A percentile compares a stretch with the other conserved stretches of the same genome.
Evolutionary conservation across 1,140 invertebrate species (phyloP).

Genomic region (Ceratitis capitata): DNA sequence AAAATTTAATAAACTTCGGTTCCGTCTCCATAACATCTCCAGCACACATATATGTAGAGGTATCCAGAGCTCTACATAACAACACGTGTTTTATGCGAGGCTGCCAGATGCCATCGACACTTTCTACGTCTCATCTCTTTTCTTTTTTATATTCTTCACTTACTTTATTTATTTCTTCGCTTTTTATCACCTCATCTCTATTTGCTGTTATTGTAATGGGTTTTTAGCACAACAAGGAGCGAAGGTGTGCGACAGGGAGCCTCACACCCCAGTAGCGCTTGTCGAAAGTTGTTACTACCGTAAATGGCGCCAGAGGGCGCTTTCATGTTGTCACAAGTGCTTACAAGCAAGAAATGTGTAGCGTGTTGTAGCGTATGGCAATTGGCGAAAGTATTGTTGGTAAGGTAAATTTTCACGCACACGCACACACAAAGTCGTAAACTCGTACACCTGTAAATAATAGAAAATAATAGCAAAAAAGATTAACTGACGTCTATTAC

Average conservation of each 20-base stretch:
- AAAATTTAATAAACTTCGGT: too few relatives aligned
- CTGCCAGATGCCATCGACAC: too few relatives aligned
- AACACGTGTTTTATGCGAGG: not conserved
- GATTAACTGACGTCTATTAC: not conserved
- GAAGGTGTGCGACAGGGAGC: not conserved
- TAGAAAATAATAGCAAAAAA: too few relatives aligned
- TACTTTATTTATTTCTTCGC: not conserved
- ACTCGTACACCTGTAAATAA: not conserved
- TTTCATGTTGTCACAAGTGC: slow-evolving; percentile 25
- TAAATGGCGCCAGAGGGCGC: slow-evolving; percentile 24
- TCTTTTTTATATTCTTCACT: not conserved
- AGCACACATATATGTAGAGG: not conserved
- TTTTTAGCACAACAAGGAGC: not conserved
- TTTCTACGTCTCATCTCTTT: too few relatives aligned
- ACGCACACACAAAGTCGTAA: not conserved
- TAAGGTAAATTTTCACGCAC: not conserved
- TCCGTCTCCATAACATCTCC: too few relatives aligned
- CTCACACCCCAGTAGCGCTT: not conserved
- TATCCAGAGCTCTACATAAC: not conserved
- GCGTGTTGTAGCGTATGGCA: too few relatives aligned
- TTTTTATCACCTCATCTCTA: not conserved
- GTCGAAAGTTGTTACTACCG: slow-evolving; percentile 3
- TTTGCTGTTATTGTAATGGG: not conserved
- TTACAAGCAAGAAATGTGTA: not conserved
- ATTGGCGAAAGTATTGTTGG: not conserved